phyloP scores from a whole-genome alignment of 2,113 vertebrate genomes.

The Xyliphius kryptos region DNA sequence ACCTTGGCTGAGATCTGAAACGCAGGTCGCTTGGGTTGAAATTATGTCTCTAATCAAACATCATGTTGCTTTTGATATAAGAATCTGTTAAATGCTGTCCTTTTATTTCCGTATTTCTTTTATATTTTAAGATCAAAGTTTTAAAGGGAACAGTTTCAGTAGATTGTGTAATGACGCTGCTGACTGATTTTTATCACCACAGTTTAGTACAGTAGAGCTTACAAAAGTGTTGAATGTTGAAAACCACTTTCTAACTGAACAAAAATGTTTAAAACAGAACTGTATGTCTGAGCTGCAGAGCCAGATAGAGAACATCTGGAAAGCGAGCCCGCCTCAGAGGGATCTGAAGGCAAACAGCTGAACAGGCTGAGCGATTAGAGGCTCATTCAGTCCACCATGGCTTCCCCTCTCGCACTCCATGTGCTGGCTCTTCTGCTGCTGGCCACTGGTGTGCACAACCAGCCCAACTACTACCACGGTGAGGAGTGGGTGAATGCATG shows the following conservation, averaged over 20 bases:
- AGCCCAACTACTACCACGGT: slow-evolving; percentile 71
- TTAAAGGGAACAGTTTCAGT: too few species aligned
- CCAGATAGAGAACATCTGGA: slow-evolving; percentile 81
- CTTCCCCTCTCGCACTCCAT: slow-evolving; percentile 59
- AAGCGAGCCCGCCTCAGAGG: slow-evolving; percentile 67
- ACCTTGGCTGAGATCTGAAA: too few species aligned
- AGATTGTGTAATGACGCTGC: too few species aligned
- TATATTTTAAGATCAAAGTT: too few species aligned
- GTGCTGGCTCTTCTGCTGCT: slow-evolving; percentile 53
- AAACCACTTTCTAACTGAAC: slow-evolving; percentile 65
- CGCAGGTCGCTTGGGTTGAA: too few species aligned
- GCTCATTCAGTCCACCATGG: slow-evolving; percentile 63
- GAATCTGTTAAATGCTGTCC: too few species aligned
- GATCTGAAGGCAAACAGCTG: slow-evolving; percentile 64
- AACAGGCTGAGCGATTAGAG: slow-evolving; percentile 46
- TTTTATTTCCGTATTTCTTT: too few species aligned
- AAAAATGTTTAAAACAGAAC: slow-evolving; percentile 51
- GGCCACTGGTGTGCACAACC: slow-evolving; percentile 47
- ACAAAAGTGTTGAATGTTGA: slow-evolving; percentile 3
- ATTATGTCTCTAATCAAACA: too few species aligned
- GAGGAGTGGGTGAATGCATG: slow-evolving; percentile 84
- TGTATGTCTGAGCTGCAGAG: slow-evolving; percentile 63
- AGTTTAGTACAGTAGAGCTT: too few species aligned
- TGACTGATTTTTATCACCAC: too few species aligned
- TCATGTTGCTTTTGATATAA: too few species aligned